Evolutionary conservation across 2,113 vertebrate species (phyloP).

Genomic region (Leptodactylus fuscus): DNA sequence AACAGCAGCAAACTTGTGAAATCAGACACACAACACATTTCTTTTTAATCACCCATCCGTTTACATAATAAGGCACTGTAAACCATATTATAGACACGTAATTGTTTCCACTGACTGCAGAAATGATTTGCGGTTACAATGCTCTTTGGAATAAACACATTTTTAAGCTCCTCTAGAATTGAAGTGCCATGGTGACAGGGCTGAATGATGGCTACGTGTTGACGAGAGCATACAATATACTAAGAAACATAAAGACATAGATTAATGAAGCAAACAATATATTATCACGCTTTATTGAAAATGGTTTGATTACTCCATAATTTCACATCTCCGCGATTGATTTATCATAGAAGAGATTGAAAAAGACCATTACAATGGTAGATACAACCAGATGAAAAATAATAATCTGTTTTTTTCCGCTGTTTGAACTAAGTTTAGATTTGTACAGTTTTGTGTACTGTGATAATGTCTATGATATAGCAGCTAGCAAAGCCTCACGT

Average conservation of each 20-base stretch:
- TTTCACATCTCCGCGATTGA: not conserved
- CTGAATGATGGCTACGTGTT: not conserved
- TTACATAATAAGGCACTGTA: constrained; percentile 3
- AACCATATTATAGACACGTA: not conserved
- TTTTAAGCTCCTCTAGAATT: not conserved
- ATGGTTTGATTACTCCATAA: not conserved
- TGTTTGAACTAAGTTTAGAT: not conserved
- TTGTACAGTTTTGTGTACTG: not conserved
- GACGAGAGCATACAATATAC: not conserved
- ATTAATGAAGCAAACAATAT: not conserved
- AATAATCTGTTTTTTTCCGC: not conserved
- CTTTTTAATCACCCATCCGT: not conserved
- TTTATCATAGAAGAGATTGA: not conserved
- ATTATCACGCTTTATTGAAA: not conserved
- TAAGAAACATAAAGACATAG: not conserved
- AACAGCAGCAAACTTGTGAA: not conserved
- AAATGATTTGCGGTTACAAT: constrained; percentile 14
- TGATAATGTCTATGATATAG: no score
- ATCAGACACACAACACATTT: constrained; percentile 19
- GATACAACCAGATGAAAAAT: not conserved
- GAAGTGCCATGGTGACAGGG: not conserved
- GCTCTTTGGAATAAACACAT: constrained; percentile 1
- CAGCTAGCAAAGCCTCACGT: not conserved
- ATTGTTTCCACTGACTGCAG: constrained; percentile 14
- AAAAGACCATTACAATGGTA: not conserved